Evolutionary conservation across 2,888 invertebrate genomes (phyloP), one percentile per base, ranked within the genome.

Genomic region (Yponomeuta malinellus): DNA sequence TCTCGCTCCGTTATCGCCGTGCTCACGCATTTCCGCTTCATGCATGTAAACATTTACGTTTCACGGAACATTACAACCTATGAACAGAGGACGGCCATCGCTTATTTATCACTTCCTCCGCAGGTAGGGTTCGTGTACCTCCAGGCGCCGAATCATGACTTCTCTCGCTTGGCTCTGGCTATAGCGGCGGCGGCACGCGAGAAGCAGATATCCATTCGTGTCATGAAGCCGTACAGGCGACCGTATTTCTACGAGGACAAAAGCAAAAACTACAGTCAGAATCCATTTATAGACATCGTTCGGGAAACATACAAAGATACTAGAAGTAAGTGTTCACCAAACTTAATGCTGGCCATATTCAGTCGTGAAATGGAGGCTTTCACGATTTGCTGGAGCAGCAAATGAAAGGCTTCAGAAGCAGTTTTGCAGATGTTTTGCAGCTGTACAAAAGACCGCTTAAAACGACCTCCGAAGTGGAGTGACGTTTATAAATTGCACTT

Each of bases 1-100:
- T 97, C 98, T 8, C 97, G 97, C 85, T 97, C 98, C 2, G 97
- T 98, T 8, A 96, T 97, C 72, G 96, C 98, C 6, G 95, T 98
- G 68, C 92, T 98, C 73, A 93, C 95, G 75, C 95, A 95, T 72
- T 98, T 97, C 90, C 96, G 97, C 84, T 98, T 98, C 97, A 97
- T 95, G 76, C 96, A 96, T 93, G 97, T 96, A 93, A 94, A 84
- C 81, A 84, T 80, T 43, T 23, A 52, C 37, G 31, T 65, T 31
- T 15, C 31, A 63, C 63, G 52, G 52, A 12, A 59, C 52, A 59
- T 59, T 59, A 6, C 0, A 23, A 64, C 64, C 23, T 23, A 23
- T 31, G n/a, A 64, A n/a, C 64, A 64, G 64, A n/a, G 31, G 29
- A 64, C 64, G 10, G 31, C 23, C 10, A 64, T 31, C 64, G 2